phyloP scores from a whole-genome alignment of 2,113 vertebrate species.

The Campylomormyrus numenius region DNA sequence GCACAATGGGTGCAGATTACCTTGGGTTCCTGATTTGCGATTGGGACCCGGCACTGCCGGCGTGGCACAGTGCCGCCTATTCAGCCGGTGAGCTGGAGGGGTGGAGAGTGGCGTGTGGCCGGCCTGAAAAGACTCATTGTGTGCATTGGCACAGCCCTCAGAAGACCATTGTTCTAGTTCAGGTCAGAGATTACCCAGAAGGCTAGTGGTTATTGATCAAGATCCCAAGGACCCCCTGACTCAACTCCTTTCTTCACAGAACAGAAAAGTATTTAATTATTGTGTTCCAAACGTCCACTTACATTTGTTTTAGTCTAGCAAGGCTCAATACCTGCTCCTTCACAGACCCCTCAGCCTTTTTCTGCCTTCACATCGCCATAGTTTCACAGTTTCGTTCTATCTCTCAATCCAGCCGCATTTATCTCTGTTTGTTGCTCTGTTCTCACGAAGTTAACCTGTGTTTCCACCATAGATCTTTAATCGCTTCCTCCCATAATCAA shows the following conservation, averaged over 20 bases:
- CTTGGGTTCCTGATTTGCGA: not conserved
- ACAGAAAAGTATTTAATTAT: not conserved
- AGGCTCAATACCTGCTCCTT: not conserved
- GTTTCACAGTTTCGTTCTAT: not conserved
- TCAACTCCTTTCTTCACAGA: not conserved
- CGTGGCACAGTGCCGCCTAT: not conserved
- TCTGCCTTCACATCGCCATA: not conserved
- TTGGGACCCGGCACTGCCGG: not conserved
- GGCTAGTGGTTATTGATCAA: not conserved
- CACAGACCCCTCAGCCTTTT: not conserved
- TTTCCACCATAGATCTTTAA: not conserved
- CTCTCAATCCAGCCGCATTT: not conserved
- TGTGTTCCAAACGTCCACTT: constrained; percentile 1
- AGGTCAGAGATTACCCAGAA: not conserved
- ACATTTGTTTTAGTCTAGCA: not conserved
- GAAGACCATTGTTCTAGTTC: not conserved
- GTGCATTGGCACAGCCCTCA: not conserved
- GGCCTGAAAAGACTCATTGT: constrained; percentile 3
- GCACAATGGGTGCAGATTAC: constrained; percentile 16
- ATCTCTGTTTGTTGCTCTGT: not conserved
- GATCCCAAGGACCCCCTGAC: not conserved
- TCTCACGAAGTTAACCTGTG: not conserved
- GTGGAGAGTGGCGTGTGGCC: not conserved
- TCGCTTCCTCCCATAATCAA: not conserved
- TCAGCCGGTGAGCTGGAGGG: not conserved